phyloP scores from a whole-genome alignment of 2,797 vertebrate genomes.

The Danio albolineatus region DNA sequence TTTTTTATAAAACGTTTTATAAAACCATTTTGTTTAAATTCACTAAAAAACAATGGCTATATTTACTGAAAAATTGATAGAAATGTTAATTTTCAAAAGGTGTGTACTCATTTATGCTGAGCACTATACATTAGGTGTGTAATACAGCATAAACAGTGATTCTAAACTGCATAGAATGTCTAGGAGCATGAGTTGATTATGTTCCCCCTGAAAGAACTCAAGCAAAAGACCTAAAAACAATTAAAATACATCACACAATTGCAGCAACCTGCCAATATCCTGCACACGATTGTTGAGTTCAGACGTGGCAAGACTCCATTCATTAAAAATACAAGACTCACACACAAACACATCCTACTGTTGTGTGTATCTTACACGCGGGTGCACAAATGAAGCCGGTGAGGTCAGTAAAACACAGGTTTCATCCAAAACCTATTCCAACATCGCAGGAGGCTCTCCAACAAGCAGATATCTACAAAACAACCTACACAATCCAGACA shows the following conservation, averaged over 20 bases:
- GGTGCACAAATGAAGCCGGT: slow-evolving; percentile 49
- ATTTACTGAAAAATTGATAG: no score
- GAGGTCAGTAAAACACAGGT: slow-evolving; percentile 30
- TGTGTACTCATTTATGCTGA: no score
- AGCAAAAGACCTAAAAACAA: slow-evolving; percentile 21
- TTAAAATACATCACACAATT: slow-evolving; percentile 9
- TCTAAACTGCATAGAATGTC: background rate
- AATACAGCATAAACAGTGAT: background rate
- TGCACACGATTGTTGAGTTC: slow-evolving; percentile 62
- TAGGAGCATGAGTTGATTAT: background rate
- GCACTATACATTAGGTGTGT: background rate
- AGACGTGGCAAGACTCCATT: slow-evolving; percentile 59
- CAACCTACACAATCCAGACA: slow-evolving; percentile 5
- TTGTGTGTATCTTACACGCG: slow-evolving; percentile 59
- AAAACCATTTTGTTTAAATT: no score
- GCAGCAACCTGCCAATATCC: slow-evolving; percentile 3
- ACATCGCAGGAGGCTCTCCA: slow-evolving; percentile 50
- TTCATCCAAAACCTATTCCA: slow-evolving; percentile 31
- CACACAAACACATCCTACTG: slow-evolving; percentile 50
- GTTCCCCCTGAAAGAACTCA: background rate
- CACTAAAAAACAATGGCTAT: no score
- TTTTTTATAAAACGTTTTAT: no score
- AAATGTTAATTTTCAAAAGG: no score
- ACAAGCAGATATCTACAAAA: slow-evolving; percentile 56
- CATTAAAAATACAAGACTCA: slow-evolving; percentile 66